These are phyloP conservation scores for Xestoiulus laeticollis DNA, from an alignment of 2,888 invertebrate genomes.

Conservation along the genomic window DNA sequence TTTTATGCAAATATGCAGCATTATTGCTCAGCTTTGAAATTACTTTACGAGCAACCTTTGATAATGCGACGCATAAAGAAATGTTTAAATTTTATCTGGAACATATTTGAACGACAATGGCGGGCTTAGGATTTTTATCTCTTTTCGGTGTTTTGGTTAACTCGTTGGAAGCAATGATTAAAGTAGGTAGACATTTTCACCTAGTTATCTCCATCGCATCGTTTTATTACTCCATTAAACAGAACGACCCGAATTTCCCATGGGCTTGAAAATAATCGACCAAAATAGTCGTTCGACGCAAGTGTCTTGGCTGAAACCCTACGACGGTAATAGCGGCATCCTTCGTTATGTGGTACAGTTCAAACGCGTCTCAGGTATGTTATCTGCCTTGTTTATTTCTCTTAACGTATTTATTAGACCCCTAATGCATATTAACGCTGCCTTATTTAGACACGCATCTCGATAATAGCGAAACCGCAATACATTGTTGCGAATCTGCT, in stretches of 20 bases:
- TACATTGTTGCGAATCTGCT: not conserved
- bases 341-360: constrained; percentile 90
- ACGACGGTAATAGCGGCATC: constrained; percentile 89
- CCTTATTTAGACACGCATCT: not conserved
- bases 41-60: constrained; percentile 16
- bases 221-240: constrained; percentile 47
- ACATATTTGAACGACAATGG: not conserved
- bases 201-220: constrained; percentile 44
- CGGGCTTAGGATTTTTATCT: not conserved
- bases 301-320: constrained; percentile 90
- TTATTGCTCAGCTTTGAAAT: not conserved
- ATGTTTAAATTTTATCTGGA: not conserved
- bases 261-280: constrained; percentile 85
- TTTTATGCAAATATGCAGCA: not conserved
- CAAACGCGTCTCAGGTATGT: constrained; percentile 72
- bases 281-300: constrained; percentile 91
- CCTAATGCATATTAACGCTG: not conserved
- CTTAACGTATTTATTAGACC: not conserved
- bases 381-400: not conserved
- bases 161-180: constrained; percentile 32
- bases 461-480: not conserved
- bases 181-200: constrained; percentile 45
- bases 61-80: not conserved
- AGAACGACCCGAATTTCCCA: constrained; percentile 90
- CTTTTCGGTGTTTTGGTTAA: not conserved